phyloP scores from a whole-genome alignment of 2,113 vertebrate genomes.

The Talpa occidentalis region DNA sequence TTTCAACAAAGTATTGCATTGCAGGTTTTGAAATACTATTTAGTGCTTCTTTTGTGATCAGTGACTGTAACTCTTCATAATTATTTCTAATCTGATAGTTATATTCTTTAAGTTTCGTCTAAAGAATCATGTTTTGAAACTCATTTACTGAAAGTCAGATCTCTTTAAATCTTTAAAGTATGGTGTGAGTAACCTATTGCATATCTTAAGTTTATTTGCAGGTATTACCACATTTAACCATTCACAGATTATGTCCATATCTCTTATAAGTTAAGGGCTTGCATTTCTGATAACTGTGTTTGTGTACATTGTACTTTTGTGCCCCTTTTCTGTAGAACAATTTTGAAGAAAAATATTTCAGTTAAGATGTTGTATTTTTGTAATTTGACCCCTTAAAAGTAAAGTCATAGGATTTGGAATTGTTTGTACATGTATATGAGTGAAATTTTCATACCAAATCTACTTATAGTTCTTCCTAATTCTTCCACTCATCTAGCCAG shows the following conservation, averaged over 20 bases:
- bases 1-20: slow-evolving; percentile 31
- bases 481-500: background rate
- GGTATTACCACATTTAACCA: background rate
- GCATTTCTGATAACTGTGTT: background rate
- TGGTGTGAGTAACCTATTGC: background rate
- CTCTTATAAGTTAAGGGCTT: background rate
- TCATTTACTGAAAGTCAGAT: background rate
- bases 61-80: background rate
- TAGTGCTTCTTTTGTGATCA: slow-evolving; percentile 12
- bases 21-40: slow-evolving; percentile 32
- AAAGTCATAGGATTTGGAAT: background rate
- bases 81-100: slow-evolving; percentile 41
- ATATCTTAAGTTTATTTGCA: background rate
- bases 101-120: slow-evolving; percentile 10
- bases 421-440: background rate
- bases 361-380: background rate
- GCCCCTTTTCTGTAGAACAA: background rate
- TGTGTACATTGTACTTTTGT: background rate
- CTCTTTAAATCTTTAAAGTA: background rate
- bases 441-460: background rate
- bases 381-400: background rate
- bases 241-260: background rate
- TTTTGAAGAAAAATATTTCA: slow-evolving; percentile 17
- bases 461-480: background rate
- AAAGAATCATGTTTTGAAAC: slow-evolving; percentile 26